These are phyloP conservation scores for Aphelinus atriplicis DNA, from an alignment of 1,140 invertebrate genomes.

Conservation along the genomic window DNA sequence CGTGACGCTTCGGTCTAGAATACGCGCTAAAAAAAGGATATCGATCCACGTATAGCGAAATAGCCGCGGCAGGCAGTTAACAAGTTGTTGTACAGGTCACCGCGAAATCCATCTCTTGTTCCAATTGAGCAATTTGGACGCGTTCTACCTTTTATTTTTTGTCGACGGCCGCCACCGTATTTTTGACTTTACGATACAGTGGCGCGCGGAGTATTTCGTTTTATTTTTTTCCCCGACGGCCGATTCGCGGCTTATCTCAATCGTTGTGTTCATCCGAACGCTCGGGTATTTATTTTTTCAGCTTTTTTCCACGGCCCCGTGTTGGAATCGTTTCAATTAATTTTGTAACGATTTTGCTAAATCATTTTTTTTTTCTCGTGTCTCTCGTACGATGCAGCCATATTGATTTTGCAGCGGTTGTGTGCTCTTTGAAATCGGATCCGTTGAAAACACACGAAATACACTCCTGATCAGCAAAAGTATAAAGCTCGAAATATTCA, in stretches of 20 bases:
- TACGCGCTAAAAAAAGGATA: too few species aligned
- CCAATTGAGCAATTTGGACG: constrained; percentile 36
- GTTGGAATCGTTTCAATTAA: too few species aligned
- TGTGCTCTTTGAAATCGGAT: too few species aligned
- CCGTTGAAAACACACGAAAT: too few species aligned
- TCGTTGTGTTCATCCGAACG: constrained; percentile 15
- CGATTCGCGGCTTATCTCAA: constrained; percentile 15
- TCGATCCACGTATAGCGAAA: too few species aligned
- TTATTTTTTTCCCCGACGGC: constrained; percentile 8
- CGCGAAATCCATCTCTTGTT: constrained; percentile 38
- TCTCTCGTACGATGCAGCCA: too few species aligned
- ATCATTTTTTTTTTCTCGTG: too few species aligned
- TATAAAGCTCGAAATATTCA: too few species aligned
- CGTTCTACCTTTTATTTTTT: constrained; percentile 21
- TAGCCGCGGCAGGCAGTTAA: constrained; percentile 35
- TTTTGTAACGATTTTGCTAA: too few species aligned
- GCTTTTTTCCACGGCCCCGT: not conserved
- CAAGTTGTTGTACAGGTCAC: constrained; percentile 40
- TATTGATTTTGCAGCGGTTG: too few species aligned
- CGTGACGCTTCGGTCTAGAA: too few species aligned
- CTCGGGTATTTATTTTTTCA: constrained; percentile 27
- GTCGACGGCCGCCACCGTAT: not conserved
- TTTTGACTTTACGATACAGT: constrained; percentile 26
- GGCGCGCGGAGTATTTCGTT: not conserved
- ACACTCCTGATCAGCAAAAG: too few species aligned